Evolutionary conservation across 2,888 invertebrate genomes (phyloP), one percentile per base, ranked within the genome.

Genomic region (Thalpophila matura): DNA sequence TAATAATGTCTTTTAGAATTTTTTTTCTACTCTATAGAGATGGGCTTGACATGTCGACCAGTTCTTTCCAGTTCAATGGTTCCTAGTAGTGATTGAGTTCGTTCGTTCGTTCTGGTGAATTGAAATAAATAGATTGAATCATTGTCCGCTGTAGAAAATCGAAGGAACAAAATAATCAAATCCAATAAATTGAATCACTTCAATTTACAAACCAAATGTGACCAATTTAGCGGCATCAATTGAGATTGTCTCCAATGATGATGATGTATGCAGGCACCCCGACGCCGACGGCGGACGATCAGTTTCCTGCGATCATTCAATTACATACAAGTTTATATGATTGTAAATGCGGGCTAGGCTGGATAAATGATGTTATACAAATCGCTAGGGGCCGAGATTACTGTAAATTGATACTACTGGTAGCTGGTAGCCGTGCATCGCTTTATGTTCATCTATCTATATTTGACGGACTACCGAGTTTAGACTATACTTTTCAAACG

Each of bases 301-400:
- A 85, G 84, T 82, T 89, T 92, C 93, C 93, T 89, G 91, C 86
- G 81, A 93, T 94, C 92, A 89, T 92, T 89, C 93, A 91, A 93
- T 93, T 92, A 89, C 81, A 61, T 69, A 57, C 66, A 72, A 66
- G 61, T 70, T 70, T 72, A 62, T 77, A 79, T 83, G 79, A 84
- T 84, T 81, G 78, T 79, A 71, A 80, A 86, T 86, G 86, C 88
- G 86, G 87, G 87, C 79, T 62, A 55, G 55, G 14, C 81, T 79
- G 82, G 76, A 83, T 86, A 83, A 79, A 83, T 81, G 78, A 74
- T 82, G 79, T 84, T 83, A 81, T 77, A 80, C 78, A 82, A 84
- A 84, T 85, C 79, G 83, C 80, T 77, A 74, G 80, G 67, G 83
- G 82, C 83, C 62, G 82, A 84, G 84, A 86, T 88, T 87, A 82